Evolutionary conservation across 2,113 vertebrate genomes (phyloP).

Genomic region (Ophthalmolycus amberensis): DNA sequence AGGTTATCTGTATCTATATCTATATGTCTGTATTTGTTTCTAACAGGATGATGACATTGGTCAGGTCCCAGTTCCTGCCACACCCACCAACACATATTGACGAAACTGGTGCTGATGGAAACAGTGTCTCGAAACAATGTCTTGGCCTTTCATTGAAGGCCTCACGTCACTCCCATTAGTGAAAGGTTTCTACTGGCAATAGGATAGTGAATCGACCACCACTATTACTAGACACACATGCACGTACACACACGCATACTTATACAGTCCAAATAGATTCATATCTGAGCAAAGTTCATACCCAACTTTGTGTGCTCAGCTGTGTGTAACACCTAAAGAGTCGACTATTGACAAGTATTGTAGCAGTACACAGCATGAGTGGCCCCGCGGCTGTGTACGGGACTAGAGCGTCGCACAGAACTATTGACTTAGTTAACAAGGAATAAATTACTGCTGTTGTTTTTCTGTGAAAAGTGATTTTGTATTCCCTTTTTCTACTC

Average conservation of each 20-base stretch:
- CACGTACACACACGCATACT: conserved; percentile 4
- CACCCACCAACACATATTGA: conserved; percentile 11
- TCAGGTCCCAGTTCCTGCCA: conserved; percentile 11
- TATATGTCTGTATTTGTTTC: conserved; percentile 12
- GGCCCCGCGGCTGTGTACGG: conserved; percentile 59
- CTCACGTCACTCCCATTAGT: conserved; percentile 58
- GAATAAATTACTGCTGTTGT: conserved; percentile 48
- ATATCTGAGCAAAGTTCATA: conserved; percentile 10
- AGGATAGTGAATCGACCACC: conserved; percentile 33
- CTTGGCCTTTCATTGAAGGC: conserved; percentile 43
- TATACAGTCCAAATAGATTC: conserved; percentile 4
- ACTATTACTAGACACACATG: conserved; percentile 31
- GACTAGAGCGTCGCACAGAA: conserved; percentile 44
- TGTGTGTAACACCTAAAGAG: conserved; percentile 57
- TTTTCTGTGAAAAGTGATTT: conserved; percentile 47
- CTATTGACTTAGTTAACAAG: conserved; percentile 68
- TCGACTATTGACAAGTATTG: conserved; percentile 61
- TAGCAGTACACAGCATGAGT: conserved; percentile 59
- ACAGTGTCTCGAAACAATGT: neutral
- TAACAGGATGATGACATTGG: conserved; percentile 29
- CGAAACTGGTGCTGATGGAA: neutral
- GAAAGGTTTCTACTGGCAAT: conserved; percentile 59
- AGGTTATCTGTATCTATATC: neutral
- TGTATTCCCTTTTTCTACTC: conserved; percentile 12
- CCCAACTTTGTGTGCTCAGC: conserved; percentile 62